Conservation (phyloP, 2,797 vertebrate genomes). For the Muscicapa striata region DNA sequence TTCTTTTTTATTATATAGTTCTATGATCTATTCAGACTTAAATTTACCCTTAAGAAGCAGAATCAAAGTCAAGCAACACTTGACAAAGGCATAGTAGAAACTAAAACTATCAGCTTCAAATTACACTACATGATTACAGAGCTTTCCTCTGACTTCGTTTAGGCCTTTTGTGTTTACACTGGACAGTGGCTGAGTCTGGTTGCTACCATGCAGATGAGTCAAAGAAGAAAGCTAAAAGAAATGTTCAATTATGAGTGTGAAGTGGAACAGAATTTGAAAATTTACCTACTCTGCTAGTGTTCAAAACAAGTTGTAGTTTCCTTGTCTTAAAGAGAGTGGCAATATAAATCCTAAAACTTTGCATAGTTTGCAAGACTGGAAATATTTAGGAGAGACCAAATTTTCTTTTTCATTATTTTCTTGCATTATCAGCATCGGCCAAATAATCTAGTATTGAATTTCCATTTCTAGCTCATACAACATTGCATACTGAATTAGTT, state of each 20-base stretch:
- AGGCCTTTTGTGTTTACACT: background rate
- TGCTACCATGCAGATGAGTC: background rate
- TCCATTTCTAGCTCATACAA: background rate
- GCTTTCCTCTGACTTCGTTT: background rate
- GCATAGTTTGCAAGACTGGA: background rate
- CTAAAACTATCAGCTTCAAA: background rate
- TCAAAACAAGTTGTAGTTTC: background rate
- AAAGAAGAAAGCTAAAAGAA: background rate
- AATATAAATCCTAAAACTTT: background rate
- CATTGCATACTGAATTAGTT: accelerated
- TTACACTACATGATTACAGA: background rate
- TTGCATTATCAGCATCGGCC: background rate
- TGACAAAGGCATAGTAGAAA: background rate
- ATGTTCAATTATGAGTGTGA: background rate
- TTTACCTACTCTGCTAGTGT: background rate
- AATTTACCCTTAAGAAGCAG: background rate
- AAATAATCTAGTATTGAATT: background rate
- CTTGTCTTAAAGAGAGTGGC: background rate
- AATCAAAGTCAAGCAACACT: background rate
- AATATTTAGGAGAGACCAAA: background rate
- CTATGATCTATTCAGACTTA: background rate
- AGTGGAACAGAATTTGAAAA: background rate
- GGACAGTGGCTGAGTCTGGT: background rate
- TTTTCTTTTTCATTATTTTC: background rate
- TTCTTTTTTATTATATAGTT: background rate